phyloP scores from a whole-genome alignment of 1,140 invertebrate genomes.

The Camponotus pennsylvanicus region DNA sequence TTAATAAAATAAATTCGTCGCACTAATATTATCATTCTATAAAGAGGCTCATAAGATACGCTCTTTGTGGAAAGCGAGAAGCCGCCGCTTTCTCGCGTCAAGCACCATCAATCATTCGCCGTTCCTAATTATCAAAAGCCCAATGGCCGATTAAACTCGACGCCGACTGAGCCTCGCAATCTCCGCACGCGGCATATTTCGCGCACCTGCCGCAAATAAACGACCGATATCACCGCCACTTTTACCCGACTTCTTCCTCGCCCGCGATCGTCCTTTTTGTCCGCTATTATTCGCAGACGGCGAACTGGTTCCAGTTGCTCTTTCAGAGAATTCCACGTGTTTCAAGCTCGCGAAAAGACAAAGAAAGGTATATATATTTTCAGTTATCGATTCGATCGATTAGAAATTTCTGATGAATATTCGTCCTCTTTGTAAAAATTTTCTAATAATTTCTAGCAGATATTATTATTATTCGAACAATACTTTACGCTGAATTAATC shows the following conservation, averaged over 20 bases:
- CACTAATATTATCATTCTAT: not conserved
- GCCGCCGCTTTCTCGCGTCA: conserved; percentile 1
- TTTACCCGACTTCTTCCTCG: conserved; percentile 32
- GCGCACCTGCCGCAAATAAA: conserved; percentile 52
- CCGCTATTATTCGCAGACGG: conserved; percentile 25
- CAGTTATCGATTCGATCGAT: not conserved
- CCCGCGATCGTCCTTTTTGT: conserved; percentile 25
- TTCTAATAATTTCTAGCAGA: not conserved
- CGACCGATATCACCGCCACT: conserved; percentile 49
- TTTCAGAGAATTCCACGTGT: conserved; percentile 2
- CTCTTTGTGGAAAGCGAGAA: conserved; percentile 7
- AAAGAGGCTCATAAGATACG: not conserved
- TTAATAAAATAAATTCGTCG: not conserved
- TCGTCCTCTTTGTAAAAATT: not conserved
- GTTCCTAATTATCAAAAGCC: conserved; percentile 11
- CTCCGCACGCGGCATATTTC: not conserved
- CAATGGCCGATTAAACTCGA: conserved; percentile 22
- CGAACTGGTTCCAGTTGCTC: conserved; percentile 41
- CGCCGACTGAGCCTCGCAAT: not conserved
- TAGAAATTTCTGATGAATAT: not conserved
- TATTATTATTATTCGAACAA: too few species aligned
- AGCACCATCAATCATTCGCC: conserved; percentile 19
- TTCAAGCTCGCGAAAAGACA: not conserved
- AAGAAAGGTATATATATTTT: not conserved
- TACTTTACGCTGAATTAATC: too few species aligned